phyloP scores from a whole-genome alignment of 1,140 invertebrate species.

The Paraescarpia echinospica region DNA sequence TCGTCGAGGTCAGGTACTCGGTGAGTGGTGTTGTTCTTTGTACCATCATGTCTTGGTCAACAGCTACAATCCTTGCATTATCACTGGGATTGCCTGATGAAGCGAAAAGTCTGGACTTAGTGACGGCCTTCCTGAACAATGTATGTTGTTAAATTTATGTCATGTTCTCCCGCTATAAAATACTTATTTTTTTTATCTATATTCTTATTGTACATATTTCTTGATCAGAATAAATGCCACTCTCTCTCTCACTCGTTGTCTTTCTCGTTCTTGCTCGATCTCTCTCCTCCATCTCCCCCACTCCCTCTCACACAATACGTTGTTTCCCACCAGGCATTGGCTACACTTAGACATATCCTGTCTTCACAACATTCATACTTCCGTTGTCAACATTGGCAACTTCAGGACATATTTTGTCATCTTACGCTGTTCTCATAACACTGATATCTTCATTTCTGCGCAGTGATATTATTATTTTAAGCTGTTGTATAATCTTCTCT shows the following conservation, averaged over 20 bases:
- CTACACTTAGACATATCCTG: not conserved
- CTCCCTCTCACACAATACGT: not conserved
- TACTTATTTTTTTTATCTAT: too few species aligned
- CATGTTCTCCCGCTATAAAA: too few species aligned
- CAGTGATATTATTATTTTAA: not conserved
- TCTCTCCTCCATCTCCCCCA: not conserved
- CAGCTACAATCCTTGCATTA: not conserved
- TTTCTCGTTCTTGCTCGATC: not conserved
- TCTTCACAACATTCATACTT: not conserved
- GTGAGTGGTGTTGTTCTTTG: constrained; percentile 38
- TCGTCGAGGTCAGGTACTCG: constrained; percentile 51
- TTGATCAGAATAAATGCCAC: too few species aligned
- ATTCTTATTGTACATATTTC: too few species aligned
- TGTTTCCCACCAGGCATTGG: too few species aligned
- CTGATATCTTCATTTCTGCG: not conserved
- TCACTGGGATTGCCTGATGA: too few species aligned
- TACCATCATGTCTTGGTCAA: constrained; percentile 8
- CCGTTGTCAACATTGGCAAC: not conserved
- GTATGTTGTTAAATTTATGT: too few species aligned
- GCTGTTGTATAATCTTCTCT: not conserved
- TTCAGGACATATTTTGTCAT: not conserved
- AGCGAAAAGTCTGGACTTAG: too few species aligned
- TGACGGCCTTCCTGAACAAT: too few species aligned
- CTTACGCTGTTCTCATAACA: not conserved
- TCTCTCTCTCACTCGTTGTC: too few species aligned